Base-by-base conservation (phyloP, 2,113 vertebrate species). In the Myiozetetes cayanensis region DNA sequence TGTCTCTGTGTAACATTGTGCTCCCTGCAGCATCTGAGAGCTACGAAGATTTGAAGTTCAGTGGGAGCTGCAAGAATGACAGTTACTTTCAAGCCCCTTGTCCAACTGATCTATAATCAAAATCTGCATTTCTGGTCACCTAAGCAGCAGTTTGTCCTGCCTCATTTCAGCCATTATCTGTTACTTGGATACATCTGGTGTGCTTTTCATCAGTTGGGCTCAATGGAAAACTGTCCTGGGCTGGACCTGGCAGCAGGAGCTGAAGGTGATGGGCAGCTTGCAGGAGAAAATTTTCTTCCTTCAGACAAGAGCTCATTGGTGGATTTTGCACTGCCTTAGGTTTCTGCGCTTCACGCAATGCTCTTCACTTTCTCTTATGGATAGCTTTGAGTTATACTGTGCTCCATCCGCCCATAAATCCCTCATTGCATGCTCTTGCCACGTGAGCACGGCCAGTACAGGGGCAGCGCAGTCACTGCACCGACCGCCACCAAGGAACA, bases 381-480 rank as follows among this genome's bases (percentile, higher is more conserved):
- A 20, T 27, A 39, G 33, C 31, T 85, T 47, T 92, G 25, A 68
- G 27, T 50, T 61, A 46, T 22, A 24, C 20, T 10, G 1, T 24
- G 21, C 53, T 80, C 43, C 71, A 24, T 31, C 6, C 49, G 76
- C 35, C 41, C 41, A 14, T 28, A 41, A 31, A 62, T 39, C 49
- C 58, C 67, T 75, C 33, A 8, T 31, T 58, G 50, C 0, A 2
- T 5, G 3, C 27, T 81, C 43, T 24, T 3, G 3, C 52, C 7
- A 0, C 1, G 1, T 71, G 17, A 33, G 33, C 27, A 3, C 2
- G 22, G 70, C 49, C 5, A 12, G 53, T 12, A 35, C 3, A 3
- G 47, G 55, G 76, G 58, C 31, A 46, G 31, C 30, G 8, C 0
- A 0, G 80, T 43, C 53, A 28, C 52, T 28, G 41, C 0, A 0